These are phyloP conservation scores for Lochmaea crataegi DNA, from an alignment of 2,888 invertebrate genomes.

Conservation along the genomic window DNA sequence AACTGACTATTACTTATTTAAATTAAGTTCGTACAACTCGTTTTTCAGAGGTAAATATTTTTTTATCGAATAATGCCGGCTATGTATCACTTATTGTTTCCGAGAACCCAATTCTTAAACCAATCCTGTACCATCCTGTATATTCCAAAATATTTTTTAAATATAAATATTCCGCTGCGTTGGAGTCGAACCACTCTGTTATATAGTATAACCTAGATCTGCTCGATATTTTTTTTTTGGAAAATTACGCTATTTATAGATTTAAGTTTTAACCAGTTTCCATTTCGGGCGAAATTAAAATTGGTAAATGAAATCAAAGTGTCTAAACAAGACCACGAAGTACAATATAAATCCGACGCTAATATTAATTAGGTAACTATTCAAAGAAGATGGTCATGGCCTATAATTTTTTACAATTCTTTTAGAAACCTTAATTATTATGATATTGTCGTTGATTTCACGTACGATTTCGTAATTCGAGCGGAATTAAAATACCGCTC, in stretches of 20 bases:
- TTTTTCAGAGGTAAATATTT: too few relatives aligned
- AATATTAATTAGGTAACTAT: slow-evolving; percentile 1
- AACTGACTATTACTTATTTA: too few relatives aligned
- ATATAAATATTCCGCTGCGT: too few relatives aligned
- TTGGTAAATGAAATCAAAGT: neutral
- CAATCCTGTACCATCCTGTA: too few relatives aligned
- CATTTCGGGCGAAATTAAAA: neutral
- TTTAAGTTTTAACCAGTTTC: neutral
- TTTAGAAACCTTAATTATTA: slow-evolving; percentile 17
- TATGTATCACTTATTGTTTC: too few relatives aligned
- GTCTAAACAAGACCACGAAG: neutral
- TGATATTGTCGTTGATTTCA: slow-evolving; percentile 22
- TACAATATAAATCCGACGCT: neutral
- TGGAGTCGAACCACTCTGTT: too few relatives aligned
- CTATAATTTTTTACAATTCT: slow-evolving; percentile 19
- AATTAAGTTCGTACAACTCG: too few relatives aligned
- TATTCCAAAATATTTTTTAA: too few relatives aligned
- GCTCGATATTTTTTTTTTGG: neutral
- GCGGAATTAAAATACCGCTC: slow-evolving; percentile 8
- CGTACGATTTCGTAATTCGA: slow-evolving; percentile 6
- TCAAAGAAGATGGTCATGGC: slow-evolving; percentile 20
- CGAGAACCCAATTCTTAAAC: too few relatives aligned
- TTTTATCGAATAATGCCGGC: too few relatives aligned
- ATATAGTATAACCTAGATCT: too few relatives aligned
- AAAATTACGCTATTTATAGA: neutral